Conservation (phyloP, 1,140 invertebrate species). For the Platyscapa corneri region DNA sequence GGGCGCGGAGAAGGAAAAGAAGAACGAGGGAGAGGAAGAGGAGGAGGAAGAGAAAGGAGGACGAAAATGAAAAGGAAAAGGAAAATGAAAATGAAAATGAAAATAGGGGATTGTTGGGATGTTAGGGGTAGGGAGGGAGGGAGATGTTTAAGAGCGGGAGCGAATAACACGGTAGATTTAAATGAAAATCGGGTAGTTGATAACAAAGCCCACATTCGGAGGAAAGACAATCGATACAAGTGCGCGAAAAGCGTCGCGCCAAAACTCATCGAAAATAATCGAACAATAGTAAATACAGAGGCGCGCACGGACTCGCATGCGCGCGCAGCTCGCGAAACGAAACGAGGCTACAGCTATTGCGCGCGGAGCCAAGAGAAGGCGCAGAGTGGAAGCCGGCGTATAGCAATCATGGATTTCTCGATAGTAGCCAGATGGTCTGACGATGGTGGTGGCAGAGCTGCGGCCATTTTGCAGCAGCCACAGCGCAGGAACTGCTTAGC, state of each 20-base stretch:
- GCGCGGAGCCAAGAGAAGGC: constrained; percentile 29
- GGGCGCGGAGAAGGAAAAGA: too few species aligned
- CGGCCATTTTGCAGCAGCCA: constrained; percentile 52
- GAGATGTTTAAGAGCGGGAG: neutral
- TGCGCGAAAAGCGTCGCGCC: constrained; percentile 34
- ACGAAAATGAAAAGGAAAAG: neutral
- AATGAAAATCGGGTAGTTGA: constrained; percentile 4
- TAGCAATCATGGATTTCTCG: constrained; percentile 52
- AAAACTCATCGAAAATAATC: constrained; percentile 50
- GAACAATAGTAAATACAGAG: constrained; percentile 33
- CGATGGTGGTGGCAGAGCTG: constrained; percentile 42
- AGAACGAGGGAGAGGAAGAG: too few species aligned
- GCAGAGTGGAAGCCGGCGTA: constrained; percentile 41
- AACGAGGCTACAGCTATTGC: too few species aligned
- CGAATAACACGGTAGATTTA: neutral
- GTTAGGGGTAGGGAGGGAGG: neutral
- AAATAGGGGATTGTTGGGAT: too few species aligned
- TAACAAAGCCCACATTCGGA: constrained; percentile 28
- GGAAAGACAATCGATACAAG: constrained; percentile 40
- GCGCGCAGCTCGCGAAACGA: neutral
- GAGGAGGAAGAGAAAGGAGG: neutral
- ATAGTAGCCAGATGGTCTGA: constrained; percentile 51
- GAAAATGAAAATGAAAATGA: neutral
- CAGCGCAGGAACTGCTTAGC: constrained; percentile 51
- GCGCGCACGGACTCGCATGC: neutral